Conservation (phyloP, 2,888 invertebrate species). For the Eurois occulta region DNA sequence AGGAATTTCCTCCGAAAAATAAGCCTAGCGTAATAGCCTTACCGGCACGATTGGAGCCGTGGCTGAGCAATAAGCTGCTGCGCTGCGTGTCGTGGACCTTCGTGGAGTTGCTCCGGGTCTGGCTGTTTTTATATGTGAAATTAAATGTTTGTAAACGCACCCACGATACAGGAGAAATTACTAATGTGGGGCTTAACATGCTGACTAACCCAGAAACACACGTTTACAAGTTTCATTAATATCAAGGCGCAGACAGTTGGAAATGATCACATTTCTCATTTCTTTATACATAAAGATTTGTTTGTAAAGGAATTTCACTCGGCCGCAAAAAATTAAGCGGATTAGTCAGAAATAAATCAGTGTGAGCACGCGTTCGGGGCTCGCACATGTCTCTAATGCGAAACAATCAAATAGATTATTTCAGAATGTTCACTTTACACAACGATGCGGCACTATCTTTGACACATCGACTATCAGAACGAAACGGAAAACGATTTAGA, state of each 20-base stretch:
- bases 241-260: conserved; percentile 23
- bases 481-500: background rate
- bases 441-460: background rate
- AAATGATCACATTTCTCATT: conserved; percentile 39
- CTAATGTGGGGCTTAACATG: background rate
- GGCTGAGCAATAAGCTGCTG: background rate
- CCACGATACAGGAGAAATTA: background rate
- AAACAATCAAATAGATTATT: conserved; percentile 41
- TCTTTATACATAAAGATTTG: conserved; percentile 50
- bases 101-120: background rate
- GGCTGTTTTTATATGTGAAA: background rate
- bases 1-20: background rate
- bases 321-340: conserved; percentile 51
- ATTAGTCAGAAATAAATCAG: conserved; percentile 68
- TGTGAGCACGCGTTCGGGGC: conserved; percentile 40
- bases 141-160: background rate
- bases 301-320: conserved; percentile 37
- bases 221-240: conserved; percentile 26
- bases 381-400: conserved; percentile 35
- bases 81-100: background rate
- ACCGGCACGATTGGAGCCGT: background rate
- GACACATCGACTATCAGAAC: background rate
- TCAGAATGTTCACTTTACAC: conserved; percentile 38
- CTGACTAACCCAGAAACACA: conserved; percentile 33
- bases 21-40: too few species aligned